Evolutionary conservation across 2,797 vertebrate genomes (phyloP), one percentile per base, ranked within the genome.

Genomic region (Sternarchorhynchus goeldii): DNA sequence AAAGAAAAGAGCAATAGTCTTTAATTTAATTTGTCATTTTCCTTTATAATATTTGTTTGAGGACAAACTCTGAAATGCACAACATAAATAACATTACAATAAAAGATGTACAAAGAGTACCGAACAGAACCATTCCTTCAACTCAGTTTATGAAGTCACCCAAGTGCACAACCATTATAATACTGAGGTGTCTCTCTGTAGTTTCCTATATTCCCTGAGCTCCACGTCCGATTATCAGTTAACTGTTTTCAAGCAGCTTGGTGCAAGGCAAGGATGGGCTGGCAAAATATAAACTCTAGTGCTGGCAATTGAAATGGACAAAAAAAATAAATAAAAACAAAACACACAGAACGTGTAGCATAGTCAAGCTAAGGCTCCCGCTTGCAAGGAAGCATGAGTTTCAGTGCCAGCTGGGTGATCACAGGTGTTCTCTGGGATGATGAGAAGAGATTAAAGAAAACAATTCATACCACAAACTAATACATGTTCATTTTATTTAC

Each of bases 21-120:
- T 83, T 85, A 82, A 75, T 81, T 83, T 85, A 82, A 75, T 82
- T 70, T n/a, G 76, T 73, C 76, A 18, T 68, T 69, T 34, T 72
- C 25, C 6, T 32, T 14, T 21, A 25, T 10, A 45, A 67, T 57
- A 55, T 58, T 31, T 50, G 6, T 56, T 56, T 64, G 66, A 65
- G 57, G 31, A 76, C 34, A 60, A 81, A 86, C 20, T 67, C n/a
- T 76, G 32, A 68, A 72, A 81, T 58, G 32, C 60, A 78, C 72
- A 75, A 79, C 76, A 83, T 69, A 77, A 76, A 75, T 60, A 81
- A 65, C 72, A 69, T 4, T 55, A 60, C 25, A 66, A 32, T 68
- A 65, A 78, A 83, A 53, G 2, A 59, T 32, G 4, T 64, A 5
- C 18, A 62, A 70, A 59, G 45, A n/a, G 60, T 18, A 68, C 67